Evolutionary conservation across 2,113 vertebrate species (phyloP).

Genomic region (Macrotis lagotis): DNA sequence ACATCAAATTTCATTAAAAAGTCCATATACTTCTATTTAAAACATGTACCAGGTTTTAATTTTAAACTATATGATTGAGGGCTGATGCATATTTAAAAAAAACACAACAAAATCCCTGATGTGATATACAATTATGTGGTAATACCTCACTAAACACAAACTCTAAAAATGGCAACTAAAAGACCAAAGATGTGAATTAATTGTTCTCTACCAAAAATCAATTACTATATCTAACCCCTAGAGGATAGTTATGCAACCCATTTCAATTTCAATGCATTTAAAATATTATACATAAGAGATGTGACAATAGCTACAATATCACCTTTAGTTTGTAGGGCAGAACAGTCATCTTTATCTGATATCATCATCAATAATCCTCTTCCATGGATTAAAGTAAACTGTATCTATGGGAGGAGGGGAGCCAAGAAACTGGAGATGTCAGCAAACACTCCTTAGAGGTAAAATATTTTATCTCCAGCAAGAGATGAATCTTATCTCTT

Average conservation of each 20-base stretch:
- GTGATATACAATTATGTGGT: neutral
- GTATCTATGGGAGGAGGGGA: neutral
- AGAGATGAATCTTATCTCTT: neutral
- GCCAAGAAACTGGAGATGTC: neutral
- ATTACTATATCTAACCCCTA: neutral
- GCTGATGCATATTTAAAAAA: neutral
- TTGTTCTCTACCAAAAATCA: neutral
- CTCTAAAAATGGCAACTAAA: neutral
- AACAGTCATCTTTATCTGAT: neutral
- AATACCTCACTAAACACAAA: neutral
- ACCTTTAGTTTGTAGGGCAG: neutral
- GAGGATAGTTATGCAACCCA: neutral
- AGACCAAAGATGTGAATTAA: neutral
- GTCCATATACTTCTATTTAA: neutral
- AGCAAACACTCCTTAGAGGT: neutral
- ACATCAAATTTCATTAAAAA: neutral
- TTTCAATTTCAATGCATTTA: neutral
- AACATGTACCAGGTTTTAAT: neutral
- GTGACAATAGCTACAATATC: neutral
- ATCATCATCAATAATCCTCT: neutral
- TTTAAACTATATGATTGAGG: neutral
- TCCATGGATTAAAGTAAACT: neutral
- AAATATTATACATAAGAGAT: neutral
- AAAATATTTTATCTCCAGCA: neutral
- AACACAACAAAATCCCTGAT: too few relatives aligned